Evolutionary conservation across 2,113 vertebrate genomes (phyloP).

Genomic region (Coregonus clupeaformis): DNA sequence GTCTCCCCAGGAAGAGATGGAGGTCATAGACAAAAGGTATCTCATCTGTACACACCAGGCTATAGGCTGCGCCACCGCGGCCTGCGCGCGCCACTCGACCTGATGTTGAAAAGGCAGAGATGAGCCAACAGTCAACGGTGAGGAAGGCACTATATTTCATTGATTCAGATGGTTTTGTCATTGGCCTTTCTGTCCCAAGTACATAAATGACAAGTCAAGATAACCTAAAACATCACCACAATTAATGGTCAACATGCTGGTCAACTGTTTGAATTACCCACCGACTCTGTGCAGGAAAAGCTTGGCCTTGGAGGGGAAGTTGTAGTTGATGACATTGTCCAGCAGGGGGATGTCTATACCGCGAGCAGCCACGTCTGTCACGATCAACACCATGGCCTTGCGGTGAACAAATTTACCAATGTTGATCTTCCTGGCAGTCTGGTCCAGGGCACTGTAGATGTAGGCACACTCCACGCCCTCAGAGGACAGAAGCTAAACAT

Average conservation of each 20-base stretch:
- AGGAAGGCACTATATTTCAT: neutral
- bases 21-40: conserved; percentile 87
- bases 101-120: conserved; percentile 47
- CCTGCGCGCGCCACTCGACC: conserved; percentile 94
- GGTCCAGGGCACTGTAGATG: conserved; percentile 95
- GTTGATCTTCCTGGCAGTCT: conserved; percentile 97
- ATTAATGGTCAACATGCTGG: too few species aligned
- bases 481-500: conserved; percentile 74
- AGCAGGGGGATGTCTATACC: conserved; percentile 96
- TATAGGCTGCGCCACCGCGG: conserved; percentile 85
- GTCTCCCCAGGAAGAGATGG: conserved; percentile 88
- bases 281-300: conserved; percentile 96
- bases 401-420: conserved; percentile 88
- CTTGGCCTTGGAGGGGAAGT: conserved; percentile 93
- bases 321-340: conserved; percentile 97
- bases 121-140: neutral
- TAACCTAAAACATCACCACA: too few species aligned
- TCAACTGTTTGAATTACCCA: conserved; percentile 60
- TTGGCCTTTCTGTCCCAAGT: neutral
- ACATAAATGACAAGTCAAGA: too few species aligned
- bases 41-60: conserved; percentile 87
- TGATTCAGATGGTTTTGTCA: neutral
- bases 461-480: conserved; percentile 87
- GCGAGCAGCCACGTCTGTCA: conserved; percentile 92
- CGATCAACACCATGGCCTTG: conserved; percentile 88